Percentiles rank a stretch among this genome's conserved stretches.
These are phyloP conservation scores for Pterobdella sp. DNA, from an alignment of 2,888 invertebrate genomes.

Conservation along the genomic window DNA sequence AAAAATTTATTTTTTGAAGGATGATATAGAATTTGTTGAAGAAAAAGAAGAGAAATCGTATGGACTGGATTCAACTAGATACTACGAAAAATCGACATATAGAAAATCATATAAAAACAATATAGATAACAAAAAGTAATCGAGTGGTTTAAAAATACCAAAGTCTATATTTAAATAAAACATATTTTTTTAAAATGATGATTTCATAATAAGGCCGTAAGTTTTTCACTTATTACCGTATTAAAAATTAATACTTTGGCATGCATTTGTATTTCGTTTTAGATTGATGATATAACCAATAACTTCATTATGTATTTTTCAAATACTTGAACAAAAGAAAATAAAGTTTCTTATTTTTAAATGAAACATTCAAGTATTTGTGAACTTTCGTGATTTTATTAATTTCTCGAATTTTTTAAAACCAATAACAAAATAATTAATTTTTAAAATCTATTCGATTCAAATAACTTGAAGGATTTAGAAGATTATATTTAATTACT, in stretches of 20 bases:
- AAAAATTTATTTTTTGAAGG: too few species aligned
- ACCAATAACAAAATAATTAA: too few species aligned
- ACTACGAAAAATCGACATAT: neutral
- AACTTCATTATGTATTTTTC: too few species aligned
- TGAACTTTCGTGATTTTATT: neutral
- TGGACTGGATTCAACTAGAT: neutral
- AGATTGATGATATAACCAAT: too few species aligned
- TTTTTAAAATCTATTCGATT: too few species aligned
- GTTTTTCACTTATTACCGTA: too few species aligned
- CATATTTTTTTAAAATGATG: neutral
- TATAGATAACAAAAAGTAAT: neutral
- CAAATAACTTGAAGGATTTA: neutral
- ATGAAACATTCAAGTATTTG: neutral
- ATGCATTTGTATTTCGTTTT: too few species aligned
- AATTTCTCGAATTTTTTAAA: neutral
- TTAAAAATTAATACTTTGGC: too few species aligned
- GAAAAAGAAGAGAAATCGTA: neutral
- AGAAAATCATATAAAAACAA: neutral
- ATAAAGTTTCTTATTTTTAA: neutral
- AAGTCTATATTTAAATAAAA: neutral
- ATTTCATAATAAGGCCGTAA: too few species aligned
- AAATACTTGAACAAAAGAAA: neutral
- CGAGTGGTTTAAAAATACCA: neutral
- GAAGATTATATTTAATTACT: neutral
- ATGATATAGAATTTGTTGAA: slow-evolving; percentile 7